These are phyloP conservation scores for Synergus umbraculus DNA, from an alignment of 2,888 invertebrate species.

Conservation along the genomic window DNA sequence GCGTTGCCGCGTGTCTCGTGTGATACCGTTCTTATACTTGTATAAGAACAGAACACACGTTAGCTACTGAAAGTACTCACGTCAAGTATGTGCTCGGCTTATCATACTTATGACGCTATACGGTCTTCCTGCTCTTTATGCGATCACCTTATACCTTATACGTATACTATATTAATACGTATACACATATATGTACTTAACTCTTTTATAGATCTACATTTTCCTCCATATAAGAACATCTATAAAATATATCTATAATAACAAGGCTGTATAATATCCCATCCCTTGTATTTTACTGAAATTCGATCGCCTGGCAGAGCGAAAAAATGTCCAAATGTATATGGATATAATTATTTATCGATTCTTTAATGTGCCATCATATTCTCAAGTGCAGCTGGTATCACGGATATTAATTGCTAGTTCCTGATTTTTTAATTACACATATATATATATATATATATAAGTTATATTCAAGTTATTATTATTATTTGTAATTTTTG, in stretches of 20 bases:
- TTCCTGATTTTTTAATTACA: too few species aligned
- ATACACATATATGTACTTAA: slow-evolving; percentile 33
- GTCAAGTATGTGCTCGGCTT: slow-evolving; percentile 69
- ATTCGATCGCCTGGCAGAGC: too few species aligned
- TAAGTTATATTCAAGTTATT: too few species aligned
- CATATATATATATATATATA: too few species aligned
- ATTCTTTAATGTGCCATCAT: neutral
- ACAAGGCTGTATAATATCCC: too few species aligned
- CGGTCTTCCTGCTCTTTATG: slow-evolving; percentile 72
- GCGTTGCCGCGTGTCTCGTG: slow-evolving; percentile 73
- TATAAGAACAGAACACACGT: slow-evolving; percentile 57
- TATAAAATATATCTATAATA: too few species aligned
- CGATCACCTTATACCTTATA: slow-evolving; percentile 54
- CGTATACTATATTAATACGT: too few species aligned
- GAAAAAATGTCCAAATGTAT: too few species aligned
- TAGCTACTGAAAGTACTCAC: slow-evolving; percentile 65
- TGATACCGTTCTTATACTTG: slow-evolving; percentile 63
- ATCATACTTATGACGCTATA: slow-evolving; percentile 66
- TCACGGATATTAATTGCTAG: too few species aligned
- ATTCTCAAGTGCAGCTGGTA: neutral
- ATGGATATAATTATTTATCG: neutral
- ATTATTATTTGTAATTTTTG: too few species aligned
- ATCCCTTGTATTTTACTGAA: too few species aligned
- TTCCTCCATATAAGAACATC: neutral
- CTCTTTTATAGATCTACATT: slow-evolving; percentile 19